A percentile compares a stretch with the other conserved stretches of the same genome.
Evolutionary conservation across 2,113 vertebrate species (phyloP).

Genomic region (Heloderma charlesbogerti): DNA sequence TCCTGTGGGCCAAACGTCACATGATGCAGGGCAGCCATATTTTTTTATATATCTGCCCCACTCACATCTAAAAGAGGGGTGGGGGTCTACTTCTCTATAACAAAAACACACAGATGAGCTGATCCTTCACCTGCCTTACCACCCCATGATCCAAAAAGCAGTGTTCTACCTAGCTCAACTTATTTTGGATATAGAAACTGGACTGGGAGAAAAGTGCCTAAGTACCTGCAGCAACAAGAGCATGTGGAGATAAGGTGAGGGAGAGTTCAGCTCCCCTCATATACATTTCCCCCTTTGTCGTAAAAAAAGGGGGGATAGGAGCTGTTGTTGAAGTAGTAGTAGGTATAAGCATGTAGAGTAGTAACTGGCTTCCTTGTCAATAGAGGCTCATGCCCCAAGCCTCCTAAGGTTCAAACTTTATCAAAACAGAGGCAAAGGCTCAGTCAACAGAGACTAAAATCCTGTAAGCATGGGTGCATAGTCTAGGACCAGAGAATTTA

Average conservation of each 20-base stretch:
- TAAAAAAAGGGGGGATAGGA: neutral
- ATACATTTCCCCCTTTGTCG: too few species aligned
- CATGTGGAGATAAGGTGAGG: too few species aligned
- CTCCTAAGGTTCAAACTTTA: neutral
- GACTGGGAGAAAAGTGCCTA: neutral
- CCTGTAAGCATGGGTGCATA: neutral
- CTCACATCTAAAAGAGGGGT: neutral
- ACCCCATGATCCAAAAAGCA: neutral
- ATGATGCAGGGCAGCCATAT: too few species aligned
- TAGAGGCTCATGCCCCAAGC: too few species aligned
- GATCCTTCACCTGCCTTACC: too few species aligned
- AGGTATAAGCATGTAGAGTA: too few species aligned
- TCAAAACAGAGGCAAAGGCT: neutral
- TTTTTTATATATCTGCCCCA: neutral
- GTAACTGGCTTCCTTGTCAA: too few species aligned
- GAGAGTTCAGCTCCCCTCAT: too few species aligned
- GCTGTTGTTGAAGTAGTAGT: neutral
- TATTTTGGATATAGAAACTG: neutral
- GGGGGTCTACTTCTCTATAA: neutral
- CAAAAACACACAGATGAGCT: too few species aligned
- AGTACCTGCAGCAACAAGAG: neutral
- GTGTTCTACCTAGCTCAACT: neutral
- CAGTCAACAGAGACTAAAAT: neutral
- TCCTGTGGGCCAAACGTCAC: neutral
- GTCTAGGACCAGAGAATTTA: neutral